Percentiles rank a stretch among this genome's conserved stretches.
These are phyloP conservation scores for Aplocera efformata DNA, from an alignment of 2,888 invertebrate genomes.

Conservation along the genomic window DNA sequence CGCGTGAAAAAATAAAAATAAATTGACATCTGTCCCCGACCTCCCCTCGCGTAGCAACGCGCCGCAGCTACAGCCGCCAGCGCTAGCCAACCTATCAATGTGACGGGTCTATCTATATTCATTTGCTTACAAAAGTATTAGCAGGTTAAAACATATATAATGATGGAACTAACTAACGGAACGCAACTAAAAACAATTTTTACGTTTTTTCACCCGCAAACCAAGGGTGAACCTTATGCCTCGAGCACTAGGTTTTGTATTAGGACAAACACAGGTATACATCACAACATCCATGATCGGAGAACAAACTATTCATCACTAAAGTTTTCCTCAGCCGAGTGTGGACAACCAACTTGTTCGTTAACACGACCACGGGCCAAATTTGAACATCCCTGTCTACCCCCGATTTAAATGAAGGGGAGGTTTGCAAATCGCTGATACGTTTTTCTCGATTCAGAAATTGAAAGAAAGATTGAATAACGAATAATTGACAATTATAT, in stretches of 20 bases:
- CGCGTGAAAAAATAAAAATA: slow-evolving; percentile 27
- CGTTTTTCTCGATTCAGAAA: slow-evolving; percentile 22
- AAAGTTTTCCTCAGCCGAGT: too few relatives aligned
- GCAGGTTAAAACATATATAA: too few relatives aligned
- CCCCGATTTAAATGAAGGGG: slow-evolving; percentile 12
- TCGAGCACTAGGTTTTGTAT: too few relatives aligned
- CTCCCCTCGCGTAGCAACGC: slow-evolving; percentile 22
- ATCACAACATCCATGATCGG: too few relatives aligned
- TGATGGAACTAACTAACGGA: too few relatives aligned
- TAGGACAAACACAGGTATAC: too few relatives aligned
- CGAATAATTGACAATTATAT: slow-evolving; percentile 23
- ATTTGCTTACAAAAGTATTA: too few relatives aligned
- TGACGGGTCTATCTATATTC: slow-evolving; percentile 4
- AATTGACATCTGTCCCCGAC: slow-evolving; percentile 27
- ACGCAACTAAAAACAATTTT: too few relatives aligned
- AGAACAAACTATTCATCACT: too few relatives aligned
- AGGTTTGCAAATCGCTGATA: slow-evolving; percentile 7
- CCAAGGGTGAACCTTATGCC: too few relatives aligned
- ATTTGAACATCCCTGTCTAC: neutral
- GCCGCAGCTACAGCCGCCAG: slow-evolving; percentile 8
- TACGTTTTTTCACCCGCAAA: too few relatives aligned
- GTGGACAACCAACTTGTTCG: too few relatives aligned
- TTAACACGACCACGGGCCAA: slow-evolving; percentile 6
- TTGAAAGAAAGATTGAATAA: slow-evolving; percentile 24
- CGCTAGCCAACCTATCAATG: neutral